Evolutionary conservation across 1,140 invertebrate genomes (phyloP).

Genomic region (Panagrolaimus sp.): DNA sequence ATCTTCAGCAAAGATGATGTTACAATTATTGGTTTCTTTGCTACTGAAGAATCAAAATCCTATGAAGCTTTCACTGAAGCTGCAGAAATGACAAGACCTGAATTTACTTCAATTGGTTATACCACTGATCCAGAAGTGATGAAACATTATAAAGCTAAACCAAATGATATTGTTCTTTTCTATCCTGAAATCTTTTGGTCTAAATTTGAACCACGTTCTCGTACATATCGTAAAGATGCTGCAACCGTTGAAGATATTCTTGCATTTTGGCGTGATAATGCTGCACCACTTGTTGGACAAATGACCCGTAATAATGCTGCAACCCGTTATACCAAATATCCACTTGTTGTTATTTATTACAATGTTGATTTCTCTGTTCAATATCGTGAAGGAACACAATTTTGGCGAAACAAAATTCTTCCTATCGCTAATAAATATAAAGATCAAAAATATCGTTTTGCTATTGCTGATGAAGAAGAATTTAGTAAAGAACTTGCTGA

Average conservation of each 20-base stretch:
- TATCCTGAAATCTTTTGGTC: conserved; percentile 64
- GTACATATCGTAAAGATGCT: conserved; percentile 49
- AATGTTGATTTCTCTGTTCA: conserved; percentile 65
- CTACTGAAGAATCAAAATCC: conserved; percentile 58
- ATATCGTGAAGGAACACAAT: conserved; percentile 61
- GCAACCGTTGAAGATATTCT: conserved; percentile 59
- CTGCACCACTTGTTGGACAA: conserved; percentile 64
- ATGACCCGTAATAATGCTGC: conserved; percentile 59
- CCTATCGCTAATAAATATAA: conserved; percentile 61
- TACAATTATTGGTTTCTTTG: conserved; percentile 65
- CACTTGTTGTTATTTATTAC: conserved; percentile 65
- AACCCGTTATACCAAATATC: conserved; percentile 60
- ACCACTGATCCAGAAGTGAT: conserved; percentile 58
- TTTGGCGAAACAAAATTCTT: conserved; percentile 63
- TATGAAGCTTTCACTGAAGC: conserved; percentile 63
- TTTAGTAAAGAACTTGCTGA: conserved; percentile 61
- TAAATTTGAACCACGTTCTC: conserved; percentile 61
- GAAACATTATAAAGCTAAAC: conserved; percentile 60
- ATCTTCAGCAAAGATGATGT: conserved; percentile 61
- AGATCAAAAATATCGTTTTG: conserved; percentile 59
- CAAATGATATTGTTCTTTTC: conserved; percentile 62
- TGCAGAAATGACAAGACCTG: conserved; percentile 63
- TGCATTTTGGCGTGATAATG: conserved; percentile 60
- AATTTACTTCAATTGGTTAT: conserved; percentile 63
- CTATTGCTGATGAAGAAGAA: conserved; percentile 64